phyloP scores from a whole-genome alignment of 2,113 vertebrate species.

The Brachypodius melanocephalos region DNA sequence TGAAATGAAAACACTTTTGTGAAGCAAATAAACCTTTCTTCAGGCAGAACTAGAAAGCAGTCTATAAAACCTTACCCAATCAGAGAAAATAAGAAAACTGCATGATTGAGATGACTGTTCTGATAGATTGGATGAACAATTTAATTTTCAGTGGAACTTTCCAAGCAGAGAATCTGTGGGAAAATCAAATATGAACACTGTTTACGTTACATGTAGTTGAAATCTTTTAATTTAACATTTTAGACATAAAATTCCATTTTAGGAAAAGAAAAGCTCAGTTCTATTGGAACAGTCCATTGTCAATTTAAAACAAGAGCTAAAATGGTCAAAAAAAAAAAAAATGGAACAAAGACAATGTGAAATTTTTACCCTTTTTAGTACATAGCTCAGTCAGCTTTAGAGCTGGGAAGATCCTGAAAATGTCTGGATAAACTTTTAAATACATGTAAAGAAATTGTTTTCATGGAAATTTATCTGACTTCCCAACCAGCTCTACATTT shows the following conservation, averaged over 20 bases:
- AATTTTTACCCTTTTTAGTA: neutral
- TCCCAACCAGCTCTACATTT: neutral
- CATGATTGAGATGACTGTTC: neutral
- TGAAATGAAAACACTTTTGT: conserved; percentile 4
- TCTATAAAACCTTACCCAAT: neutral
- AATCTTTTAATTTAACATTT: neutral
- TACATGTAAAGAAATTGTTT: neutral
- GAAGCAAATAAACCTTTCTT: conserved; percentile 12
- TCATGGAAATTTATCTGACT: neutral
- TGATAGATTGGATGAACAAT: neutral
- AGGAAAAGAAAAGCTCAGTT: neutral
- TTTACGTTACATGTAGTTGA: neutral
- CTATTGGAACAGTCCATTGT: accelerated
- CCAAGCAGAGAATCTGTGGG: neutral
- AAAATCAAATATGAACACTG: neutral
- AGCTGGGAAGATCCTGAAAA: neutral
- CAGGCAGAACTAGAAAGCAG: neutral
- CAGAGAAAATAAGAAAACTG: neutral
- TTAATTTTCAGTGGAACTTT: neutral
- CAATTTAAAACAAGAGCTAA: neutral
- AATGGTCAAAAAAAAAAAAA: neutral
- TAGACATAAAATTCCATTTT: neutral
- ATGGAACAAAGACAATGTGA: neutral
- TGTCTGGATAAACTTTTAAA: neutral
- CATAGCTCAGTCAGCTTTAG: neutral